Evolutionary conservation across 2,888 invertebrate genomes (phyloP), one percentile per base, ranked within the genome.

Genomic region (Desoria tigrina): DNA sequence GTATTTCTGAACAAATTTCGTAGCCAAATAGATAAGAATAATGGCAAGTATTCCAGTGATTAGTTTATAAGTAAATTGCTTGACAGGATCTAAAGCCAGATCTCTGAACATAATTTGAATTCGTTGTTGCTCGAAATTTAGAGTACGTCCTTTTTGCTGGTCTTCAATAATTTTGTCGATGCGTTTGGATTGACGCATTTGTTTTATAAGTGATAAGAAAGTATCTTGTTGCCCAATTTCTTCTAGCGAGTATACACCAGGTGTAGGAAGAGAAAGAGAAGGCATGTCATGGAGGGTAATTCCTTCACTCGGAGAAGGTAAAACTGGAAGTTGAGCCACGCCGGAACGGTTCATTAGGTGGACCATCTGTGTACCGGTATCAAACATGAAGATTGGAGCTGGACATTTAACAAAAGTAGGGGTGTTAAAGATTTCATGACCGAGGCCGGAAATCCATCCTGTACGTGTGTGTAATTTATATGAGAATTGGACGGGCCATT

Each of bases 231-330:
- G 18, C 3, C 24, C 18, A 18, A 55, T 9, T 28, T 55, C 32
- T n/a, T 28, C 16, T 14, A 55, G 4, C 7, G 27, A 27, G 28
- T 55, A 55, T 9, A 55, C 32, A 16, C 55, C 55, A 23, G 55
- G 32, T 3, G 28, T 28, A 11, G 28, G 16, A 21, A 55, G 26
- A 7, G 32, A 14, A 3, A 55, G 11, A 6, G 18, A 9, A 28
- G 32, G 28, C 16, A 28, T 9, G 6, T 32, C 37, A 4, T 32
- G 9, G 4, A 23, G 32, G 2, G 27, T n/a, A 28, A 32, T 18
- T 6, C 32, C 37, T 32, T 55, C 55, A 18, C 32, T 27, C 4
- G 55, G 55, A 55, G 55, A 55, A 16, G 55, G 55, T 4, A 55
- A 18, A 7, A 16, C 16, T 4, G 27, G 55, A 4, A 55, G n/a